Evolutionary conservation across 2,888 invertebrate genomes (phyloP).

Genomic region (Iselma pallidipennis): DNA sequence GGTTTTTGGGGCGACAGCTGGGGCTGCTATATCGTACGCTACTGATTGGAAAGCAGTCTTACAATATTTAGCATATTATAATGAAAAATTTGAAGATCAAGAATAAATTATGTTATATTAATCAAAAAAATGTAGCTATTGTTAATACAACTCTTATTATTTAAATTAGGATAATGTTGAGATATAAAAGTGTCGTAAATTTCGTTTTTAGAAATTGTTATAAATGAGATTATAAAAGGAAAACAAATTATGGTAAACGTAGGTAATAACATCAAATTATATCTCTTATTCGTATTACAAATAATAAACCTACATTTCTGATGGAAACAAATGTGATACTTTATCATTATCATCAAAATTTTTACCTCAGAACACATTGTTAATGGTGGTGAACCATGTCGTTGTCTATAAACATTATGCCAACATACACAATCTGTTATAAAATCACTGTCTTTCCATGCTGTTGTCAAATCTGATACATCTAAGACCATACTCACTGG

Average conservation of each 20-base stretch:
- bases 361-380: conserved; percentile 76
- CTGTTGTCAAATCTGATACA: conserved; percentile 71
- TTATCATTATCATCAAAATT: no score
- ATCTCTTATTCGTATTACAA: no score
- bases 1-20: conserved; percentile 69
- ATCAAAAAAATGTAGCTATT: background rate
- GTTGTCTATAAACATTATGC: conserved; percentile 81
- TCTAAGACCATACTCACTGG: conserved; percentile 74
- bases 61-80: conserved; percentile 75
- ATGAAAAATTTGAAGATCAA: conserved; percentile 67
- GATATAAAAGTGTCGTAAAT: no score
- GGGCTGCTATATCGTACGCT: conserved; percentile 66
- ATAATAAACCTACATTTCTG: no score
- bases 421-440: conserved; percentile 80
- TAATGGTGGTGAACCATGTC: conserved; percentile 74
- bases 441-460: conserved; percentile 81
- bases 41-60: conserved; percentile 80
- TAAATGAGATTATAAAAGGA: no score
- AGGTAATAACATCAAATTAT: no score
- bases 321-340: no score
- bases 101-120: conserved; percentile 37
- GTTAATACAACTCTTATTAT: background rate
- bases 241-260: no score
- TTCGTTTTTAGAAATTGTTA: no score
- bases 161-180: no score